Conservation (phyloP, 2,797 vertebrate genomes). For the Oreochromis mossambicus region DNA sequence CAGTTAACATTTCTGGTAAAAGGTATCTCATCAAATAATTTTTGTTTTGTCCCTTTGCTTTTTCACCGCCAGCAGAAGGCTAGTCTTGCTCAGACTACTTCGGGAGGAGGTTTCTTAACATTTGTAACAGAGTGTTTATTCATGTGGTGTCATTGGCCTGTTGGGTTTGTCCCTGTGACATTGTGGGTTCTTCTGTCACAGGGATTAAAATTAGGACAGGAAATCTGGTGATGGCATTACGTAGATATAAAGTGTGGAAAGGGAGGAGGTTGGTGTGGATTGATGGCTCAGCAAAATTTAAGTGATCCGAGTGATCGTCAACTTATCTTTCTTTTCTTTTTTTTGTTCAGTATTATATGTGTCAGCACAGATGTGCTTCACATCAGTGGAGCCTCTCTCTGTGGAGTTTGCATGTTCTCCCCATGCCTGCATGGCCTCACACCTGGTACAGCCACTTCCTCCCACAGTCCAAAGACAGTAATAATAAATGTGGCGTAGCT, state of each 20-base stretch:
- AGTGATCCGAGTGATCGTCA: no score
- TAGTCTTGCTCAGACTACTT: background rate
- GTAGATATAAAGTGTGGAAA: background rate
- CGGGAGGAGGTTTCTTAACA: background rate
- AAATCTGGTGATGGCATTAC: background rate
- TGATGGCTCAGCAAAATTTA: background rate
- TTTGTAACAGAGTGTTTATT: background rate
- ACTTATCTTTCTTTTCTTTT: background rate
- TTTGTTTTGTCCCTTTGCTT: background rate
- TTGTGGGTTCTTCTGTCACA: background rate
- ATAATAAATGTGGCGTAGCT: background rate
- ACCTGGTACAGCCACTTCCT: background rate
- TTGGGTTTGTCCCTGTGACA: background rate
- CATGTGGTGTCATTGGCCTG: background rate
- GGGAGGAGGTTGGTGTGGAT: background rate
- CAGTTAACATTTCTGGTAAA: background rate
- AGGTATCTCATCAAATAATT: background rate
- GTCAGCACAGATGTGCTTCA: background rate
- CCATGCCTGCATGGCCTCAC: background rate
- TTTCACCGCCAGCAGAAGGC: background rate
- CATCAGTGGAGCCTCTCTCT: background rate
- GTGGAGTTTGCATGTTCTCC: background rate
- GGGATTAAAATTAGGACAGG: background rate
- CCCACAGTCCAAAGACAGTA: background rate
- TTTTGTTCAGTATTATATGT: background rate